Conservation (phyloP, 2,113 vertebrate genomes). For the Anthoscopus minutus region DNA sequence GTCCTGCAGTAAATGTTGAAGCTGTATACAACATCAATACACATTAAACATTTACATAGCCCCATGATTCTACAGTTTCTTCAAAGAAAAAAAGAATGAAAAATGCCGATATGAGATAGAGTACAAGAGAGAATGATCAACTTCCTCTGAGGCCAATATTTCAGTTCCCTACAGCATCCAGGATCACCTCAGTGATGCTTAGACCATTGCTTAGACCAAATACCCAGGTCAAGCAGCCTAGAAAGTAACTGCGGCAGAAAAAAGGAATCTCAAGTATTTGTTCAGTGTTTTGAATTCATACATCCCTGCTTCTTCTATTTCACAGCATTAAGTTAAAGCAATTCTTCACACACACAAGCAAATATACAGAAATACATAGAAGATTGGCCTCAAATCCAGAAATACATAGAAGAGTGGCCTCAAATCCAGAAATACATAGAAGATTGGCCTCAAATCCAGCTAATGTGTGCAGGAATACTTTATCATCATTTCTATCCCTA, state of each 20-base stretch:
- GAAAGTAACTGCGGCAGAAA: not conserved
- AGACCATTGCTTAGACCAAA: not conserved
- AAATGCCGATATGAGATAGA: not conserved
- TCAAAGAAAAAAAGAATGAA: not conserved
- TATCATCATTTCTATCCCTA: not conserved
- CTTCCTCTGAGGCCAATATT: not conserved
- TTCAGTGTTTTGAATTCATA: not conserved
- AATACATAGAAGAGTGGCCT: not conserved
- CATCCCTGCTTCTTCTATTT: not conserved
- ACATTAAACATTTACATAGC: not conserved
- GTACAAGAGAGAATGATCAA: not conserved
- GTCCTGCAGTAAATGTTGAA: not conserved
- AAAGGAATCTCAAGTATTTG: not conserved
- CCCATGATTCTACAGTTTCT: not conserved
- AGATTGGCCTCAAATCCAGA: not conserved
- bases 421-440: not conserved
- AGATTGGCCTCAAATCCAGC: not conserved
- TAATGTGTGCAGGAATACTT: not conserved
- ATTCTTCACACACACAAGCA: not conserved
- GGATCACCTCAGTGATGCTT: not conserved
- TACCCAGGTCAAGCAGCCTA: not conserved
- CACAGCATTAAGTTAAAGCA: not conserved
- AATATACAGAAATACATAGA: not conserved
- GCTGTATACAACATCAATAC: not conserved
- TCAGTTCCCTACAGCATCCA: not conserved